These are phyloP conservation scores for Chondrilla cf. caribensis DNA, from an alignment of 37 sponge, comb jelly and placozoan genomes.

Conservation along the genomic window DNA sequence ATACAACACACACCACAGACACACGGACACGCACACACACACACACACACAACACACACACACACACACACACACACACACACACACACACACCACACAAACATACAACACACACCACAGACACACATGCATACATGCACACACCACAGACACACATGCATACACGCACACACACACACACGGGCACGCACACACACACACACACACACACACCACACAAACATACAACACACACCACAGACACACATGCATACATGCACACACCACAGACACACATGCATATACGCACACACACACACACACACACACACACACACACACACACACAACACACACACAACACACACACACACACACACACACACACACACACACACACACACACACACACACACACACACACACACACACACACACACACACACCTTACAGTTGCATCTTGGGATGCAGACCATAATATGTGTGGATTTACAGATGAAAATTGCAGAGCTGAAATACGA, in stretches of 20 bases:
- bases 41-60: background rate
- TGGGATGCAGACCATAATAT: conserved; percentile 12
- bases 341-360: conserved; percentile 21
- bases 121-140: background rate
- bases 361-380: conserved; percentile 28
- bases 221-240: background rate
- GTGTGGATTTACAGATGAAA: background rate
- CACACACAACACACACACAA: background rate
- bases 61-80: conserved; percentile 31
- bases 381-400: conserved; percentile 23
- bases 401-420: background rate
- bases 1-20: no score
- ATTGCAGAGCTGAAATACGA: background rate
- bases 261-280: no score
- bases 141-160: conserved; percentile 1
- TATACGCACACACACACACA: background rate
- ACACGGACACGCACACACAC: background rate
- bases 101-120: no score
- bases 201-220: background rate
- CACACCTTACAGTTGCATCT: conserved; percentile 11
- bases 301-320: background rate
- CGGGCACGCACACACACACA: background rate
- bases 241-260: background rate
- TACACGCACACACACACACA: background rate
- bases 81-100: conserved; percentile 19